Evolutionary conservation across 2,888 invertebrate species (phyloP).

Genomic region (Trissolcus brochymenae): DNA sequence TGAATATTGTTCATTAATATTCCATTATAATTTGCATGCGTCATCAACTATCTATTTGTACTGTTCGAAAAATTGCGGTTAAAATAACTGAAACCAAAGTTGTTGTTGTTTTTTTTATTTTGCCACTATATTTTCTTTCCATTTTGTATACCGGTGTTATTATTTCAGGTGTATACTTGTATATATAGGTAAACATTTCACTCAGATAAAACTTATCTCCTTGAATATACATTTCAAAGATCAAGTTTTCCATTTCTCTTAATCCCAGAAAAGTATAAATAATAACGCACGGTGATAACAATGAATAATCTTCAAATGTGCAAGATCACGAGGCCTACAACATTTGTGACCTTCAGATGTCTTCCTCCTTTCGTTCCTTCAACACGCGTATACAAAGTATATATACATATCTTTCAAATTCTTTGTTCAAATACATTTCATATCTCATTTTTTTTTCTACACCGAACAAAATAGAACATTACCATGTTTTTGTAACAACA

Average conservation of each 20-base stretch:
- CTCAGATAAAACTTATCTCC: no score
- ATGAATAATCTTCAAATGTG: slow-evolving; percentile 18
- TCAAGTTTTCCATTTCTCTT: no score
- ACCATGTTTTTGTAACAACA: no score
- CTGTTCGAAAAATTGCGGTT: no score
- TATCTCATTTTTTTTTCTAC: neutral
- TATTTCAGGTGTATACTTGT: no score
- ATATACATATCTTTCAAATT: neutral
- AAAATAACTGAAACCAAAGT: no score
- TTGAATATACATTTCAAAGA: no score
- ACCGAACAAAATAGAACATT: no score
- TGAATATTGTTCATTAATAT: slow-evolving; percentile 6
- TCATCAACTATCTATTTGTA: neutral
- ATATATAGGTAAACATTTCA: no score
- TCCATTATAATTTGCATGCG: slow-evolving; percentile 6
- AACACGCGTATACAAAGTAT: neutral
- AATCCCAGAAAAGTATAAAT: slow-evolving; percentile 4
- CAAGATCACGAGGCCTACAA: slow-evolving; percentile 20
- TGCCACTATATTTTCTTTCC: no score
- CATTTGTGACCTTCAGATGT: slow-evolving; percentile 27
- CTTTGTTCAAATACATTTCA: slow-evolving; percentile 7
- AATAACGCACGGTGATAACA: slow-evolving; percentile 9
- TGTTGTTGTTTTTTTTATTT: no score
- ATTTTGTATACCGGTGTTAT: no score
- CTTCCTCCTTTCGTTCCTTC: slow-evolving; percentile 14